phyloP scores from a whole-genome alignment of 2,113 vertebrate genomes.

The Bubo bubo region DNA sequence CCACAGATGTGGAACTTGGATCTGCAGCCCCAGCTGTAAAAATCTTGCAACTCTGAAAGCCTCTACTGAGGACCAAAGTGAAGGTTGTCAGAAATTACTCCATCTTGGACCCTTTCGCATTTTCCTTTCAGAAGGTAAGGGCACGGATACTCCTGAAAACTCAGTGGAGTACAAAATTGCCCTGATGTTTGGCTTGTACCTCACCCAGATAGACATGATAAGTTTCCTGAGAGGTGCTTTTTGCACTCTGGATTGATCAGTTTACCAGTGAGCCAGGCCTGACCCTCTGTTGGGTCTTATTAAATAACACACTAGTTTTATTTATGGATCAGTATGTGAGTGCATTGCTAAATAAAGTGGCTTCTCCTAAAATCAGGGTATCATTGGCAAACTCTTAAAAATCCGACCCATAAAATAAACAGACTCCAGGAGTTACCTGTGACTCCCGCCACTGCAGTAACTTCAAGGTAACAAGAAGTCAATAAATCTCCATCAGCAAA shows the following conservation, averaged over 20 bases:
- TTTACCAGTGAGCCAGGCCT: slow-evolving; percentile 1
- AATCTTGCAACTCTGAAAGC: not conserved
- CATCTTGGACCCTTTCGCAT: not conserved
- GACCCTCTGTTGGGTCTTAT: not conserved
- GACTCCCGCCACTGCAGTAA: not conserved
- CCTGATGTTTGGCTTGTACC: not conserved
- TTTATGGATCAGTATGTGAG: not conserved
- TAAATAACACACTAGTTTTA: not conserved
- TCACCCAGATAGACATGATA: not conserved
- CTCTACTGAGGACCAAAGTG: not conserved
- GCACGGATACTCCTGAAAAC: not conserved
- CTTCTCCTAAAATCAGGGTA: slow-evolving; percentile 13
- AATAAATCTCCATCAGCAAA: slow-evolving; percentile 49
- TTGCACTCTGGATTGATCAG: not conserved
- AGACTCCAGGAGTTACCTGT: slow-evolving; percentile 47
- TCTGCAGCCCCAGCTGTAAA: not conserved
- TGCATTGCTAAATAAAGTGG: not conserved
- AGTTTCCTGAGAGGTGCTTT: not conserved
- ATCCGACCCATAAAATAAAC: slow-evolving; percentile 59
- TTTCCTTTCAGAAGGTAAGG: not conserved
- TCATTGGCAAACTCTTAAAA: slow-evolving; percentile 53
- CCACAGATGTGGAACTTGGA: not conserved
- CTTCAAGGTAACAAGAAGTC: slow-evolving; percentile 54
- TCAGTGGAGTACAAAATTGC: not conserved
- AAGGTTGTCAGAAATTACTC: not conserved